These are phyloP conservation scores for Drosophila busckii DNA, from an alignment of 1,140 invertebrate genomes.

Conservation along the genomic window DNA sequence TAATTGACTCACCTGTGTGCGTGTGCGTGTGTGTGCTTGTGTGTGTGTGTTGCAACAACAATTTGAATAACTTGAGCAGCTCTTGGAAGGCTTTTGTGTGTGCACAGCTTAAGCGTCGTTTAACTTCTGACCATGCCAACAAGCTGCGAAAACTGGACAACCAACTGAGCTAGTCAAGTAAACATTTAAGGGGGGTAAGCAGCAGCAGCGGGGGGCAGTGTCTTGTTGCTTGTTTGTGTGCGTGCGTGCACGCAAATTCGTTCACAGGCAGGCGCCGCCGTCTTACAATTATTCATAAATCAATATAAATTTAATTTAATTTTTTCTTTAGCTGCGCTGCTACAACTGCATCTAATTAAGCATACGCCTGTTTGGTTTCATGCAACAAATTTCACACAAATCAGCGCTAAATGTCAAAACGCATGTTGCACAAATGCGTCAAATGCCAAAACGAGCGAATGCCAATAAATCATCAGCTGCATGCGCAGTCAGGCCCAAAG, in stretches of 20 bases:
- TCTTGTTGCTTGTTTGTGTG: too few relatives aligned
- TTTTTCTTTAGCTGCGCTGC: too few relatives aligned
- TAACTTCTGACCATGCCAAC: conserved; percentile 58
- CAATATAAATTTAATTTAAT: conserved; percentile 52
- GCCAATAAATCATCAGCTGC: conserved; percentile 64
- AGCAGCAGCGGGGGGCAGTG: too few relatives aligned
- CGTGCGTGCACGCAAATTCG: too few relatives aligned
- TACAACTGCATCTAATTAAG: conserved; percentile 39
- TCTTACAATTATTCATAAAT: conserved; percentile 67
- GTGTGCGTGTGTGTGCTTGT: background rate
- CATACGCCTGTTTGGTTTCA: background rate
- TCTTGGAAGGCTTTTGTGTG: conserved; percentile 25
- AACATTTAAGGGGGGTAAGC: too few relatives aligned
- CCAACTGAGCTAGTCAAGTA: conserved; percentile 23
- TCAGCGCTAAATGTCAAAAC: conserved; percentile 75
- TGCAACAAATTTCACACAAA: conserved; percentile 65
- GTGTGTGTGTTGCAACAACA: background rate
- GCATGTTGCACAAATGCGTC: conserved; percentile 76
- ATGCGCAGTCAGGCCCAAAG: too few relatives aligned
- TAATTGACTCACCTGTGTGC: conserved; percentile 26
- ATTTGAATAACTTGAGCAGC: conserved; percentile 15
- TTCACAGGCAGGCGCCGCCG: background rate
- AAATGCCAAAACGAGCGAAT: conserved; percentile 64
- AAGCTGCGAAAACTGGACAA: conserved; percentile 57
- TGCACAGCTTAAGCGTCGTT: conserved; percentile 61